Conservation (phyloP, 37 sponge, comb jelly and placozoan genomes). For the Tethya wilhelma region DNA sequence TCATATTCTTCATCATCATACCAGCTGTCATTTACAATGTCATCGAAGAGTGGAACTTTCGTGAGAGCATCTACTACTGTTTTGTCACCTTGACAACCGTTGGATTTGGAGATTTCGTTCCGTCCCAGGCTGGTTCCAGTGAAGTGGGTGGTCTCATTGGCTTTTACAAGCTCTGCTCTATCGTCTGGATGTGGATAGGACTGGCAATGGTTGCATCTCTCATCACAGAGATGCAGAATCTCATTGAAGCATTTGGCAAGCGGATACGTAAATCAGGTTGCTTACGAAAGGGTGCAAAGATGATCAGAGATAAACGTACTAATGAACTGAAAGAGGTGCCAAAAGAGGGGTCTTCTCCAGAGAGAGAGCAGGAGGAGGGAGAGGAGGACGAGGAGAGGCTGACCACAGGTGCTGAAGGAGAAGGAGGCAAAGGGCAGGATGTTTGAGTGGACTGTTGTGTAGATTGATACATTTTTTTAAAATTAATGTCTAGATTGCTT, state of each 20-base stretch:
- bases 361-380: no score
- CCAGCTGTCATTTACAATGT: slow-evolving; percentile 68
- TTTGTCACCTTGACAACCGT: slow-evolving; percentile 84
- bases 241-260: not conserved
- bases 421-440: no score
- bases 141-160: not conserved
- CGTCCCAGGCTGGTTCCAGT: slow-evolving; percentile 10
- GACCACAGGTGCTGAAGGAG: no score
- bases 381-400: no score
- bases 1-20: slow-evolving; percentile 60
- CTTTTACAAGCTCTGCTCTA: slow-evolving; percentile 22
- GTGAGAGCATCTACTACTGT: slow-evolving; percentile 60
- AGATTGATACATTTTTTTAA: no score
- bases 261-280: not conserved
- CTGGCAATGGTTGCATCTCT: slow-evolving; percentile 73
- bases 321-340: no score
- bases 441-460: no score
- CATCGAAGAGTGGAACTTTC: slow-evolving; percentile 79
- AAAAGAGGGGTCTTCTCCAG: no score
- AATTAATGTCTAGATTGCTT: no score
- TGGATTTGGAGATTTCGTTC: slow-evolving; percentile 89
- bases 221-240: slow-evolving; percentile 32
- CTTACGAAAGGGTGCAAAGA: not conserved
- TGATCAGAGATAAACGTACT: no score
- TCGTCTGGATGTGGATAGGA: slow-evolving; percentile 74